phyloP scores from a whole-genome alignment of 2,113 vertebrate genomes.

The Mastomys natalensis region DNA sequence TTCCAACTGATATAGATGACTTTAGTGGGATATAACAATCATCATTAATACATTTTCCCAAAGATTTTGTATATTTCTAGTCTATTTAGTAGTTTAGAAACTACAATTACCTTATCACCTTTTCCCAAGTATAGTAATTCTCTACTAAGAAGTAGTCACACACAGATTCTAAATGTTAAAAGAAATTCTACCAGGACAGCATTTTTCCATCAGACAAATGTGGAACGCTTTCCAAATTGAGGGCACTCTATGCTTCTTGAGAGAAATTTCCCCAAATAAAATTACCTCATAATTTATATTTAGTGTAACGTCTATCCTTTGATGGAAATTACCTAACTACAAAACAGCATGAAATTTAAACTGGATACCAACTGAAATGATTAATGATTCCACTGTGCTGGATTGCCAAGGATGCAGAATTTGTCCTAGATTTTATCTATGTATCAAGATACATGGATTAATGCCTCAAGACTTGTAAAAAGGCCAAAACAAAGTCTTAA shows the following conservation, averaged over 20 bases:
- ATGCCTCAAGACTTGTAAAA: not conserved
- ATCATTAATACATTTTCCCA: not conserved
- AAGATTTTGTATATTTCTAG: not conserved
- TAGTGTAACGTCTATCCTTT: not conserved
- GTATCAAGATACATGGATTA: not conserved
- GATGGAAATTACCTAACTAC: not conserved
- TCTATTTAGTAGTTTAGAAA: not conserved
- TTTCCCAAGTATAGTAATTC: not conserved
- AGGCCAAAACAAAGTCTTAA: not conserved
- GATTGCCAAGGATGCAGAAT: not conserved
- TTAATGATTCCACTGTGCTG: not conserved
- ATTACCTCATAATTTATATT: not conserved
- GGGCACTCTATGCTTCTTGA: not conserved
- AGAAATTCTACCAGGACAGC: not conserved
- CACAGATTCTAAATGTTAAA: not conserved
- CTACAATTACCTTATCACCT: not conserved
- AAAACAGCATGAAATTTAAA: slow-evolving; percentile 5
- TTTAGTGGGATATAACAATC: not conserved
- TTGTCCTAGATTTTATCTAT: not conserved
- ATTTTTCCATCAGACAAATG: not conserved
- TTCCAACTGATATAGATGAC: not conserved
- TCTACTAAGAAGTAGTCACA: not conserved
- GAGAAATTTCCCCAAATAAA: not conserved
- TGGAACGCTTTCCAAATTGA: not conserved
- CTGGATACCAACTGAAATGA: not conserved